A percentile compares a stretch with the other conserved stretches of the same genome.
Evolutionary conservation across 1,140 invertebrate genomes (phyloP).

Genomic region (Wiebesia pumilae): DNA sequence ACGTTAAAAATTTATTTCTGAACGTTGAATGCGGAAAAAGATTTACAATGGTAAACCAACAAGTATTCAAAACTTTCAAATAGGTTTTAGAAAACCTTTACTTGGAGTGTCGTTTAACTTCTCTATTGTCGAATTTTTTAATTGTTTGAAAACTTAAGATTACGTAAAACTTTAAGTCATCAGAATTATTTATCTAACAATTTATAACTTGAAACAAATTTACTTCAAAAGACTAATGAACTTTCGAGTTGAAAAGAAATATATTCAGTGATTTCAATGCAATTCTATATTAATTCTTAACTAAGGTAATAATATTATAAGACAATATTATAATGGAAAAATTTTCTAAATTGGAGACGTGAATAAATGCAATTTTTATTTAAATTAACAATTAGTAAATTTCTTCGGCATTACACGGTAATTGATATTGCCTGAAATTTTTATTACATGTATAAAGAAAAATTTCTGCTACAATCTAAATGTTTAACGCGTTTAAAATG

Average conservation of each 20-base stretch:
- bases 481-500: too few species aligned
- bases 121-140: constrained; percentile 43
- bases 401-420: not conserved
- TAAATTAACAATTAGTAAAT: not conserved
- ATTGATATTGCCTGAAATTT: not conserved
- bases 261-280: not conserved
- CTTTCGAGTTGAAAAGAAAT: not conserved
- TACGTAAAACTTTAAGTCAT: constrained; percentile 14
- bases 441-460: too few species aligned
- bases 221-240: not conserved
- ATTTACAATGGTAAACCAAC: constrained; percentile 25
- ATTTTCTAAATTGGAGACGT: not conserved
- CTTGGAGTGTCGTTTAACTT: constrained; percentile 44
- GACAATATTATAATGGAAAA: not conserved
- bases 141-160: constrained; percentile 42
- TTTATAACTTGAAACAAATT: not conserved
- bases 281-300: not conserved
- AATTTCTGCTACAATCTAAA: too few species aligned
- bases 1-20: not conserved
- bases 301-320: not conserved
- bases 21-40: constrained; percentile 10
- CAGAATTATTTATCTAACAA: not conserved
- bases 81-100: constrained; percentile 21
- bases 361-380: not conserved
- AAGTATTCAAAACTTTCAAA: constrained; percentile 48